Evolutionary conservation across 2,113 vertebrate genomes (phyloP).

Genomic region (Sapajus apella): DNA sequence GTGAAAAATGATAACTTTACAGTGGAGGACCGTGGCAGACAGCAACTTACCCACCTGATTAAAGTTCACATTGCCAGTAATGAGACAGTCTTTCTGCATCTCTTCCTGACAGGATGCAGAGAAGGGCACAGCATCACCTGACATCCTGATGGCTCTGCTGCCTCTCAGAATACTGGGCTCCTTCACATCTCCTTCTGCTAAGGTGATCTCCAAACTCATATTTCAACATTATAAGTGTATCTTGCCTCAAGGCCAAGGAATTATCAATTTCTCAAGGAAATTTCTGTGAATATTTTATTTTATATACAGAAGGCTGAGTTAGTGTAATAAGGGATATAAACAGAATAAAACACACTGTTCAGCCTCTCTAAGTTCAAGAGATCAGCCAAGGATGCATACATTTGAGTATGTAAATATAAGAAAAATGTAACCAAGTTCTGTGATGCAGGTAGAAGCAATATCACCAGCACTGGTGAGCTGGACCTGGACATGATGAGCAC

Average conservation of each 20-base stretch:
- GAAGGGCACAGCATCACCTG: neutral
- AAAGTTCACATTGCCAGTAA: neutral
- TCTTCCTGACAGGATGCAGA: neutral
- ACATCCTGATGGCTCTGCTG: neutral
- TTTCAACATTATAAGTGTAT: neutral
- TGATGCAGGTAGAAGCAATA: neutral
- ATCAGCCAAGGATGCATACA: neutral
- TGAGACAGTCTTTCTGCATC: neutral
- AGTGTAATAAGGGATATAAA: neutral
- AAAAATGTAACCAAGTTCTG: neutral
- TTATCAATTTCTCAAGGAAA: neutral
- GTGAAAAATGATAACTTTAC: neutral
- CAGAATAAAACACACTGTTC: neutral
- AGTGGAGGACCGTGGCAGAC: neutral
- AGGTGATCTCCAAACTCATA: neutral
- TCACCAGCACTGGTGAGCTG: neutral
- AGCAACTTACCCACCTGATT: neutral
- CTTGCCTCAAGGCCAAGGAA: neutral
- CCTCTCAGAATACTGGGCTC: neutral
- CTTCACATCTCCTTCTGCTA: neutral
- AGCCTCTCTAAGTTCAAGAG: neutral
- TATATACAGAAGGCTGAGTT: constrained; percentile 1
- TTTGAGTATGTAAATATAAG: neutral
- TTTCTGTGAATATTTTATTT: neutral
- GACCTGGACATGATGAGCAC: neutral